Evolutionary conservation across 92 coral and sea anemone genomes (phyloP).

Genomic region (Parazoanthus swiftii): DNA sequence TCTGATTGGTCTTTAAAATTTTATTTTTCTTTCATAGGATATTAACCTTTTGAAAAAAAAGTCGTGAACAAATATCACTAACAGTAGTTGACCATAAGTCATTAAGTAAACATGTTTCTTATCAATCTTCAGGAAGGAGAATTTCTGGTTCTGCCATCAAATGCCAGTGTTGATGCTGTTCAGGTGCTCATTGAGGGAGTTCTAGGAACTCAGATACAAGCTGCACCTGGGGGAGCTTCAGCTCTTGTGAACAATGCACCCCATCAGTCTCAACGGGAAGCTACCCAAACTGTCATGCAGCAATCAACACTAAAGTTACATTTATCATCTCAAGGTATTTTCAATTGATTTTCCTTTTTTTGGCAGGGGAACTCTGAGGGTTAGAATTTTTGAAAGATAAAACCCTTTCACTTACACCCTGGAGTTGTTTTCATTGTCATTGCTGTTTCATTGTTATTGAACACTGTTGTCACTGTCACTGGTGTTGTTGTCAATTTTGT

Average conservation of each 20-base stretch:
- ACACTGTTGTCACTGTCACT: too few species aligned
- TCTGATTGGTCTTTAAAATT: too few species aligned
- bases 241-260: not conserved
- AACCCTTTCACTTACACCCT: too few species aligned
- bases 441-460: not conserved
- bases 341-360: constrained; percentile 28
- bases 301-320: constrained; percentile 28
- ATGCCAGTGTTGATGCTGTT: constrained; percentile 56
- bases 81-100: not conserved
- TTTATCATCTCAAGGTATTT: constrained; percentile 35
- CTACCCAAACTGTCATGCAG: not conserved
- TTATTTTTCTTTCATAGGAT: too few species aligned
- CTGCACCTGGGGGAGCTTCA: not conserved
- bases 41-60: too few species aligned
- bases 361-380: too few species aligned
- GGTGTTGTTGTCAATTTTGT: too few species aligned
- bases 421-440: too few species aligned
- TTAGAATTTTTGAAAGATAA: not conserved
- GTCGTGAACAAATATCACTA: too few species aligned
- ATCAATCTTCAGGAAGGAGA: constrained; percentile 66
- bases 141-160: constrained; percentile 78
- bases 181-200: constrained; percentile 67
- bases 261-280: not conserved
- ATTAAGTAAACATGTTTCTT: not conserved
- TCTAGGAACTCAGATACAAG: constrained; percentile 33